Conservation (phyloP, 2,888 invertebrate genomes). For the Drosophila melanosoma region DNA sequence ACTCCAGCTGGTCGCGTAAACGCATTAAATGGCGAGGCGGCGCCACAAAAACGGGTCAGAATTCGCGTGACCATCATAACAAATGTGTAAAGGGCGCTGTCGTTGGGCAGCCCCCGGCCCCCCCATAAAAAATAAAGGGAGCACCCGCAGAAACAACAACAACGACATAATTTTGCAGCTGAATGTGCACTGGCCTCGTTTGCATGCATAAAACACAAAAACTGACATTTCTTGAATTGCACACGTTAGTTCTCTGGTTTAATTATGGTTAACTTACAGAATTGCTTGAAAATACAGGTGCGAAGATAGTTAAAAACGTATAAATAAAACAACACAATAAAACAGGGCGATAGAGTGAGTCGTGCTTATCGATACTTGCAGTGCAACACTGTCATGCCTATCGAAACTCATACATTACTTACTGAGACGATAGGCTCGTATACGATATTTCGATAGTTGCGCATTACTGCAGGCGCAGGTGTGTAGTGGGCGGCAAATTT, state of each 20-base stretch:
- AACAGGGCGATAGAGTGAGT: slow-evolving; percentile 60
- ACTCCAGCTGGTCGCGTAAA: slow-evolving; percentile 52
- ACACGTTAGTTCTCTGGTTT: slow-evolving; percentile 31
- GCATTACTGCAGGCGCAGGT: slow-evolving; percentile 41
- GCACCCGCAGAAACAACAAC: slow-evolving; percentile 38
- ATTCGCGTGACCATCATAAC: slow-evolving; percentile 74
- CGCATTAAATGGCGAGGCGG: slow-evolving; percentile 39
- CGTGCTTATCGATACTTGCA: slow-evolving; percentile 55
- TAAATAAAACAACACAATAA: slow-evolving; percentile 73
- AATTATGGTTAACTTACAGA: slow-evolving; percentile 68
- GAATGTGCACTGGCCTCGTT: slow-evolving; percentile 61
- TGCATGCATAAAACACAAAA: slow-evolving; percentile 22
- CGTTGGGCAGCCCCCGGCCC: slow-evolving; percentile 29
- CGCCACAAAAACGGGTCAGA: slow-evolving; percentile 59
- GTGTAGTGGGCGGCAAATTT: slow-evolving; percentile 36
- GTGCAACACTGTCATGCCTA: slow-evolving; percentile 50
- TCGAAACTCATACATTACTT: slow-evolving; percentile 23
- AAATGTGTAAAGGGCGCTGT: slow-evolving; percentile 52
- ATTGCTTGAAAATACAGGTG: slow-evolving; percentile 58
- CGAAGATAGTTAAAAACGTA: slow-evolving; percentile 62
- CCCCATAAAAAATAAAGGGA: slow-evolving; percentile 22
- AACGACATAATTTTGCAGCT: slow-evolving; percentile 59
- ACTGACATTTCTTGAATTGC: slow-evolving; percentile 18
- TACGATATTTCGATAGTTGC: slow-evolving; percentile 44
- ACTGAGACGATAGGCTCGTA: slow-evolving; percentile 9